These are phyloP conservation scores for Acropora yongei DNA, from an alignment of 64 coral and sea anemone genomes.

Conservation along the genomic window DNA sequence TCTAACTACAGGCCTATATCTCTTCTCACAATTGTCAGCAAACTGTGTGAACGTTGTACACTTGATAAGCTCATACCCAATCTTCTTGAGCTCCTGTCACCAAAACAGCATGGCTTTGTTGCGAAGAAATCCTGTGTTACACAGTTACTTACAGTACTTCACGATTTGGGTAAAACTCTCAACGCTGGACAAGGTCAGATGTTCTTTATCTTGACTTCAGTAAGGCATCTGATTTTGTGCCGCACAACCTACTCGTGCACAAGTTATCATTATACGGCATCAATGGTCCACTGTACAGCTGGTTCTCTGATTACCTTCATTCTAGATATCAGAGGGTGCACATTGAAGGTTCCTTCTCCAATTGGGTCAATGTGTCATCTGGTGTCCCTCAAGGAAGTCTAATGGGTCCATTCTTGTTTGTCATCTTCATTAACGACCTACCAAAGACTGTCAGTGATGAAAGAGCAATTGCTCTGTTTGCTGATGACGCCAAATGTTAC, in stretches of 20 bases:
- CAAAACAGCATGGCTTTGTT: constrained; percentile 32
- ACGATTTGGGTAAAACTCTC: constrained; percentile 13
- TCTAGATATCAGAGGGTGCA: too few relatives aligned
- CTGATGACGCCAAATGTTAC: too few relatives aligned
- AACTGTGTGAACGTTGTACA: constrained; percentile 12
- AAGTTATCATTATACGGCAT: constrained; percentile 1
- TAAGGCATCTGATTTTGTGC: too few relatives aligned
- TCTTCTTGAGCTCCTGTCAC: constrained; percentile 15
- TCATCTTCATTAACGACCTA: too few relatives aligned
- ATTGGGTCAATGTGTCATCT: too few relatives aligned
- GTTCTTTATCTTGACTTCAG: too few relatives aligned
- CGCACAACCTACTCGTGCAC: not conserved
- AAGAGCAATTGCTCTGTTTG: too few relatives aligned
- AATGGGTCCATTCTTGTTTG: too few relatives aligned
- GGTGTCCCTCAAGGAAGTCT: too few relatives aligned
- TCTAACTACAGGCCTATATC: constrained; percentile 10
- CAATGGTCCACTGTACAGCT: not conserved
- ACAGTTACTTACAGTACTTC: not conserved
- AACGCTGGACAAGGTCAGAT: not conserved
- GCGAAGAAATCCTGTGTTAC: not conserved
- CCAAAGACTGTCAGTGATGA: too few relatives aligned
- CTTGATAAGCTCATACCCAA: not conserved
- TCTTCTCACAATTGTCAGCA: constrained; percentile 14
- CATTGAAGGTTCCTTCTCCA: too few relatives aligned
- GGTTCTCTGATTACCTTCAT: not conserved